Evolutionary conservation across 2,797 vertebrate species (phyloP).

Genomic region (Hypotaenidia philippensis): DNA sequence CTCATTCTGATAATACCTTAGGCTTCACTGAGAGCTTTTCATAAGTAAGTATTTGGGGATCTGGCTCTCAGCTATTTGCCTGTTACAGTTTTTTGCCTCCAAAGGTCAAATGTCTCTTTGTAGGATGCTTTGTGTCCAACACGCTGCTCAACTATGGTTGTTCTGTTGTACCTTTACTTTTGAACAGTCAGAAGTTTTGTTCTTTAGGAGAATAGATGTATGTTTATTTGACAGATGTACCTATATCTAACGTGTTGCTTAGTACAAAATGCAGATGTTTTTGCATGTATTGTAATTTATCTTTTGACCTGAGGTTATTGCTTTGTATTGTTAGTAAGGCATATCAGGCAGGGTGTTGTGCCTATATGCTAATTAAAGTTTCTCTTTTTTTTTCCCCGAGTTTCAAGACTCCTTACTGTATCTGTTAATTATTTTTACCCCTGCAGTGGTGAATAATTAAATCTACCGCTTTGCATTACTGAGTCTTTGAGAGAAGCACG

Average conservation of each 20-base stretch:
- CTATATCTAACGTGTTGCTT: conserved; percentile 4
- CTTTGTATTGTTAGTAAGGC: conserved; percentile 64
- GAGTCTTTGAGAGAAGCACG: neutral
- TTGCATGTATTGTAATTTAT: conserved; percentile 64
- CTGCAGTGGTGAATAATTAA: neutral
- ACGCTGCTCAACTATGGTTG: conserved; percentile 30
- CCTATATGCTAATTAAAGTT: conserved; percentile 77
- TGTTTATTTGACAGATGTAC: conserved; percentile 47
- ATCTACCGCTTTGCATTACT: neutral
- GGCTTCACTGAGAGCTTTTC: conserved; percentile 64
- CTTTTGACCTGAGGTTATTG: conserved; percentile 54
- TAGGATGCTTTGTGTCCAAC: conserved; percentile 36
- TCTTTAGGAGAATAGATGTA: conserved; percentile 24
- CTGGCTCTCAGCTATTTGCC: conserved; percentile 63
- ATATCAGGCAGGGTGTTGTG: conserved; percentile 36
- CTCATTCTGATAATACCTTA: conserved; percentile 58
- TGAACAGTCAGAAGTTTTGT: conserved; percentile 37
- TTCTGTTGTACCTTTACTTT: conserved; percentile 22
- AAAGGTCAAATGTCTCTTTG: conserved; percentile 53
- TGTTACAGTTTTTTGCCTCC: conserved; percentile 59
- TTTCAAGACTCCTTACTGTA: neutral
- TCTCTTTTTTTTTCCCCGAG: conserved; percentile 20
- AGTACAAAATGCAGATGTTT: conserved; percentile 48
- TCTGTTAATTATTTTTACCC: neutral
- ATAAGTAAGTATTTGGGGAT: conserved; percentile 54